A percentile compares a stretch with the other conserved stretches of the same genome.
Conservation (phyloP, 2,113 vertebrate genomes). For the Ictalurus punctatus region DNA sequence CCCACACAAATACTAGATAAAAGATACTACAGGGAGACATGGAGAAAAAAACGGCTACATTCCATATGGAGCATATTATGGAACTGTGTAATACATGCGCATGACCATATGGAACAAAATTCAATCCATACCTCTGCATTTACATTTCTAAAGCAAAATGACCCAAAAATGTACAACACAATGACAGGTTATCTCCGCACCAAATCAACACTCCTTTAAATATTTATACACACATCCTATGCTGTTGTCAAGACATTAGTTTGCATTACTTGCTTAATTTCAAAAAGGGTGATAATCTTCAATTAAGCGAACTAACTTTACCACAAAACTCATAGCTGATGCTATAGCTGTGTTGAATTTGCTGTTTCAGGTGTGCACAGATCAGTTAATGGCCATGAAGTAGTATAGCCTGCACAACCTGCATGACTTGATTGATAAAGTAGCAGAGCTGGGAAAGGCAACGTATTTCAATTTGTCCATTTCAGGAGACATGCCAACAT, state of each 20-base stretch:
- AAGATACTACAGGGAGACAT: not conserved
- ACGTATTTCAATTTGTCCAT: not conserved
- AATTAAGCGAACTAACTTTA: not conserved
- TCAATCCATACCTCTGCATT: not conserved
- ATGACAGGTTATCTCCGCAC: not conserved
- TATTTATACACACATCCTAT: not conserved
- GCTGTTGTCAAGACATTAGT: not conserved
- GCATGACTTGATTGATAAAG: not conserved
- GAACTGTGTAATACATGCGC: not conserved
- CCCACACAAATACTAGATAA: not conserved
- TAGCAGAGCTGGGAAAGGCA: not conserved
- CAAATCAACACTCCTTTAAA: not conserved
- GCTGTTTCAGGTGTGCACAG: slow-evolving; percentile 3
- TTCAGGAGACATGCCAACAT: not conserved
- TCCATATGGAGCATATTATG: not conserved
- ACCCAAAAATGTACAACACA: not conserved
- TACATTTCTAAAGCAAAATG: not conserved
- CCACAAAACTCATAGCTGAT: not conserved
- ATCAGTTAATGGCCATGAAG: not conserved
- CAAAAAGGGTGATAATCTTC: not conserved
- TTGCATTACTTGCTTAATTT: not conserved
- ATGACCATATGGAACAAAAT: not conserved
- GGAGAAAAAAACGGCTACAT: not conserved
- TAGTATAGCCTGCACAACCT: slow-evolving; percentile 11
- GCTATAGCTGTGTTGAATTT: not conserved